Percentiles rank a stretch among this genome's conserved stretches.
Evolutionary conservation across 2,797 vertebrate species (phyloP).

Genomic region (Chromis chromis): DNA sequence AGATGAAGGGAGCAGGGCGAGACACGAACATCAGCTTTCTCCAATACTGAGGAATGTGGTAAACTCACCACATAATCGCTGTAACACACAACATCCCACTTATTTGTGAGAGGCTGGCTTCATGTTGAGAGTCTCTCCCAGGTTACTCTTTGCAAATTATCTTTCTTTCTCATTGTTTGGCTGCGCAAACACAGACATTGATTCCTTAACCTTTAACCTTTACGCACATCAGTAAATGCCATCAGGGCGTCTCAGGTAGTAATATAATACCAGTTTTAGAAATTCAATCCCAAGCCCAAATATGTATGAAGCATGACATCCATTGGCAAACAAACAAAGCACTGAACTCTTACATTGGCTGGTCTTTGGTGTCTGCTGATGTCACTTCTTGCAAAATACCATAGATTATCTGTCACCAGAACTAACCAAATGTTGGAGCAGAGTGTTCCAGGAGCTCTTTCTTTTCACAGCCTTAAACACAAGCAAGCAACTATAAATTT

Average conservation of each 20-base stretch:
- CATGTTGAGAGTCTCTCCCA: conserved; percentile 4
- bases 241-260: neutral
- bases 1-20: conserved; percentile 55
- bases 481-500: neutral
- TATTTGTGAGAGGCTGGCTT: conserved; percentile 25
- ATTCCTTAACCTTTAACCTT: conserved; percentile 4
- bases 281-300: conserved; percentile 9
- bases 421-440: conserved; percentile 28
- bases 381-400: conserved; percentile 59
- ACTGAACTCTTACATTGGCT: conserved; percentile 21
- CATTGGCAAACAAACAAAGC: conserved; percentile 29
- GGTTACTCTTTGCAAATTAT: conserved; percentile 1
- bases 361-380: conserved; percentile 45
- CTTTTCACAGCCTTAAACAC: conserved; percentile 21
- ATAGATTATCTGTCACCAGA: conserved; percentile 50
- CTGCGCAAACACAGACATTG: conserved; percentile 6
- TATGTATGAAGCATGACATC: conserved; percentile 29
- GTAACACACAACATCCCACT: conserved; percentile 38
- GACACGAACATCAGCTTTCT: conserved; percentile 69
- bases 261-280: conserved; percentile 1
- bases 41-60: conserved; percentile 72
- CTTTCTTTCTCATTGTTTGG: neutral
- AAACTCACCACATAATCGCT: conserved; percentile 67
- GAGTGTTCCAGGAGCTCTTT: conserved; percentile 30
- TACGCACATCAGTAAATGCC: neutral